Conservation (phyloP, 2,113 vertebrate species). For the Nibea coibor region DNA sequence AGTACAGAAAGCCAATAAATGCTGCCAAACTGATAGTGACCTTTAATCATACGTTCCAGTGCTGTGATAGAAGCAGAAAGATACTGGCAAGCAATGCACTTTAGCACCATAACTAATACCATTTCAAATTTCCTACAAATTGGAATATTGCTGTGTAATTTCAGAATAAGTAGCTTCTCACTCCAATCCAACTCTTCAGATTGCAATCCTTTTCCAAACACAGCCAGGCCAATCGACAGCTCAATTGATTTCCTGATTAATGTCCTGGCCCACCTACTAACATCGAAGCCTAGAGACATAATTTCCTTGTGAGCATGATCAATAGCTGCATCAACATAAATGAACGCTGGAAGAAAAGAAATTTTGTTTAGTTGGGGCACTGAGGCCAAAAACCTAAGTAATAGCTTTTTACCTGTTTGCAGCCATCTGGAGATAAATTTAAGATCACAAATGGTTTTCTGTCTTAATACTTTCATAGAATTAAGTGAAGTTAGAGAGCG, state of each 20-base stretch:
- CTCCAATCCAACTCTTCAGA: conserved; percentile 69
- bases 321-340: conserved; percentile 87
- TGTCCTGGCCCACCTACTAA: conserved; percentile 85
- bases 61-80: conserved; percentile 20
- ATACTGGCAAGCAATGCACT: conserved; percentile 11
- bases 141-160: conserved; percentile 66
- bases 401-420: conserved; percentile 40
- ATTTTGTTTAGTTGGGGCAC: conserved; percentile 49
- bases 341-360: conserved; percentile 78
- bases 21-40: neutral
- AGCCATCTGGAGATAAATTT: conserved; percentile 19
- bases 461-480: neutral
- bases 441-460: conserved; percentile 26
- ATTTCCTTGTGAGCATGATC: conserved; percentile 90
- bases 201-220: conserved; percentile 82
- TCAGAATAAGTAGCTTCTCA: conserved; percentile 70
- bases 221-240: conserved; percentile 84
- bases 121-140: conserved; percentile 42
- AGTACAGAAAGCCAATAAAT: conserved; percentile 26
- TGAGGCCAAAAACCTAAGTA: conserved; percentile 42
- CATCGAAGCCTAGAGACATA: conserved; percentile 84
- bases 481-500: neutral
- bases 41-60: neutral
- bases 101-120: conserved; percentile 22
- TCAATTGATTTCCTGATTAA: conserved; percentile 93